Base-by-base conservation (phyloP, 2,888 invertebrate species). In the Neelides folsomi region DNA sequence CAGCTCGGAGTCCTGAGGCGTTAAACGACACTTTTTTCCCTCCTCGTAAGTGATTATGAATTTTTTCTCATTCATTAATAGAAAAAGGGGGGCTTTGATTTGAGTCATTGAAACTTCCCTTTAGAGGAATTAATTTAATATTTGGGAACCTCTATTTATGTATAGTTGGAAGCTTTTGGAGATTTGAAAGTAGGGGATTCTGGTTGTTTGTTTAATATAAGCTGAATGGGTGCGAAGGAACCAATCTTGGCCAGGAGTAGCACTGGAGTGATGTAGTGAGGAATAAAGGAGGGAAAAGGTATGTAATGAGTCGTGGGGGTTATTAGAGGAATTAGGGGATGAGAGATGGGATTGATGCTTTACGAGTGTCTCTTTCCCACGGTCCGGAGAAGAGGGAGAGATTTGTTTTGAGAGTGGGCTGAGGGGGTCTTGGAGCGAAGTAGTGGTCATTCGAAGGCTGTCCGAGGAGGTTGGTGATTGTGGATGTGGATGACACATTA, bases 331-430 rank as follows among this genome's bases (percentile, higher is more conserved):
- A 53, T 49, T 39, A 56, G 54, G 54, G 56, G 54, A 56, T 57
- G 53, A 57, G 56, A 60, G 59, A 58, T 60, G 36, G 27, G 27
- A 27, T 27, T 60, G 52, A 60, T 60, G 60, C 57, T 60, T 62
- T 62, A 62, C 56, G 59, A 62, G 59, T 59, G 52, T 57, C 55
- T 54, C 55, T 57, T 63, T 63, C 63, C 63, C 63, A 63, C 63
- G 63, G 60, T 49, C 42, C 39, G 41, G 37, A 38, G 43, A 45
- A 45, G 12, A 46, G 38, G 35, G 15, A 36, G 40, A 47, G 34
- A 35, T 39, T 35, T 8, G 45, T 13, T 43, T 49, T 15, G 13
- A 42, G 34, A 42, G 16, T 40, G 18, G 34, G 20, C 10, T 42
- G 9, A 34, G 40, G n/a, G 43, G 36, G 45, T 37, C 20, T 49